Percentiles rank a stretch among this genome's conserved stretches.
Conservation (phyloP, 2,888 invertebrate species). For the Pristionchus mayeri region DNA sequence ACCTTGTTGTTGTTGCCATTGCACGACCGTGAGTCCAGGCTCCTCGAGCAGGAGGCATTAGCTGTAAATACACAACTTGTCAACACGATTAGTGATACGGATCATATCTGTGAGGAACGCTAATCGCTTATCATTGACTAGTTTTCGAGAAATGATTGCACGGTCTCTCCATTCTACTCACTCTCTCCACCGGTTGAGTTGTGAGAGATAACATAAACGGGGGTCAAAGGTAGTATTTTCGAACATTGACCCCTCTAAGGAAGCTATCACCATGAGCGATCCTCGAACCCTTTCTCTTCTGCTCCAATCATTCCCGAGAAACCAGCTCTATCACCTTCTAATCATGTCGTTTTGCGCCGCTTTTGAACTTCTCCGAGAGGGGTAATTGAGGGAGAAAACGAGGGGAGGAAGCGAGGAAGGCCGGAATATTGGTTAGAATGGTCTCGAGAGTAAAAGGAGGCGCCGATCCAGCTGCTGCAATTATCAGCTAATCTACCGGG, state of each 20-base stretch:
- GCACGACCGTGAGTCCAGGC: constrained; percentile 46
- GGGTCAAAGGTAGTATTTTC: too few relatives aligned
- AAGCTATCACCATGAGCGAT: too few relatives aligned
- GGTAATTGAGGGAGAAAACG: constrained; percentile 4
- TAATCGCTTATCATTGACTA: too few relatives aligned
- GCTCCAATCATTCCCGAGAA: not conserved
- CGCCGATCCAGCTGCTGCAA: not conserved
- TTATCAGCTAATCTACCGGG: constrained; percentile 7
- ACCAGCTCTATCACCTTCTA: not conserved
- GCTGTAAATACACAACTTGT: constrained; percentile 5
- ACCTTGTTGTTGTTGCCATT: constrained; percentile 49
- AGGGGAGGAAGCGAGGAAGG: not conserved
- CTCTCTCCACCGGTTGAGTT: too few relatives aligned
- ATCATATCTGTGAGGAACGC: too few relatives aligned
- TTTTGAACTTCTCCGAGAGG: not conserved
- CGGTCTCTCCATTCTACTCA: too few relatives aligned
- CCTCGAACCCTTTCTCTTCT: not conserved
- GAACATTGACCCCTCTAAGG: not conserved
- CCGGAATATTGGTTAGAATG: constrained; percentile 25
- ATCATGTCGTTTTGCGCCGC: not conserved
- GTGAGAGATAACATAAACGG: too few relatives aligned
- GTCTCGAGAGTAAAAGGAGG: constrained; percentile 3
- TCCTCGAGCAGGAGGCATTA: constrained; percentile 23
- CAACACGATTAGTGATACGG: too few relatives aligned
- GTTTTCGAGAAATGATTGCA: too few relatives aligned